Evolutionary conservation across 2,797 vertebrate genomes (phyloP).

Genomic region (Sebastes minor): DNA sequence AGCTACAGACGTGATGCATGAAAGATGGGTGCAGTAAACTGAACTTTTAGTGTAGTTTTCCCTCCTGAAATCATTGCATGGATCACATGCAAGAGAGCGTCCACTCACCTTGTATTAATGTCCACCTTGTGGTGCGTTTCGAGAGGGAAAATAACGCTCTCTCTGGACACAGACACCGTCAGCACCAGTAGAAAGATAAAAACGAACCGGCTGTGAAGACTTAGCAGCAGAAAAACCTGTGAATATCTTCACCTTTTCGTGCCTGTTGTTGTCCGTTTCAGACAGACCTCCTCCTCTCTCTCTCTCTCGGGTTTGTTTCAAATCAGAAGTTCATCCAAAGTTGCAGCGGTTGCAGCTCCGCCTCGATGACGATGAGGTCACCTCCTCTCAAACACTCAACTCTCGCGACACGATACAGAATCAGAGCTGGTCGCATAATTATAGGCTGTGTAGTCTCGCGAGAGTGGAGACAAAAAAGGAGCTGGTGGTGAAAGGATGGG

Average conservation of each 20-base stretch:
- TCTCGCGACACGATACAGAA: conserved; percentile 72
- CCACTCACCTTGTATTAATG: conserved; percentile 67
- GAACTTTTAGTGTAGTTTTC: conserved; percentile 53
- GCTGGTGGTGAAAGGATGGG: conserved; percentile 24
- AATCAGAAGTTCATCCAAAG: conserved; percentile 85
- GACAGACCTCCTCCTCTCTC: conserved; percentile 42
- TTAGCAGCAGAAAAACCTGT: conserved; percentile 9
- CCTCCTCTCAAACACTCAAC: conserved; percentile 49
- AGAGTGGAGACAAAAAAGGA: background rate
- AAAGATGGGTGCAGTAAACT: no score
- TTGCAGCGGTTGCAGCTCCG: conserved; percentile 79
- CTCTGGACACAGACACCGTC: conserved; percentile 1
- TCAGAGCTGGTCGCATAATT: rapidly evolving
- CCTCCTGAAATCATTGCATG: background rate
- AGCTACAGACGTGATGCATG: background rate
- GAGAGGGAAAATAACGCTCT: conserved; percentile 22
- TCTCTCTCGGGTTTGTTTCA: conserved; percentile 65
- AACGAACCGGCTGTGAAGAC: background rate
- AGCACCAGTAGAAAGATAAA: background rate
- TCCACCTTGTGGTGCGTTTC: conserved; percentile 57
- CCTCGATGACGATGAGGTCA: conserved; percentile 77
- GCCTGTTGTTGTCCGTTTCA: conserved; percentile 14
- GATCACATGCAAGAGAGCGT: no score
- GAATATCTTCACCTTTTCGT: background rate
- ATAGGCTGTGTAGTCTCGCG: conserved; percentile 44